phyloP scores from a whole-genome alignment of 2,888 invertebrate genomes.

The Agrochola litura region DNA sequence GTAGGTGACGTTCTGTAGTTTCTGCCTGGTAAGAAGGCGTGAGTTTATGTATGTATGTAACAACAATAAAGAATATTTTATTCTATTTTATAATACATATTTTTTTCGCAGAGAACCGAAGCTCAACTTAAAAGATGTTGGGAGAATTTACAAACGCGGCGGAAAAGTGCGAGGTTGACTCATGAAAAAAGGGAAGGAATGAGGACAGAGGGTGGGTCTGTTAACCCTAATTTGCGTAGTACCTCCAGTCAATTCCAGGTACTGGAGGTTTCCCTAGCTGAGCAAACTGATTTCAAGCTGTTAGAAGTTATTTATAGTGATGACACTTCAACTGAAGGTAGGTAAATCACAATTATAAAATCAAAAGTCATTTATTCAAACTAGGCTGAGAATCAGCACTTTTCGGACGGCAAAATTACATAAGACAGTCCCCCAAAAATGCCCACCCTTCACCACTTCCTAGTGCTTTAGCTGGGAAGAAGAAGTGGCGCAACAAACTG shows the following conservation, averaged over 20 bases:
- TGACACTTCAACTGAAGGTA: not conserved
- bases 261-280: not conserved
- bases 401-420: no score
- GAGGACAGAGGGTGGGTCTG: not conserved
- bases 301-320: slow-evolving; percentile 2
- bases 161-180: not conserved
- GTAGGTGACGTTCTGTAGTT: not conserved
- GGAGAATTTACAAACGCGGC: not conserved
- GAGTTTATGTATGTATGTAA: not conserved
- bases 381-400: no score
- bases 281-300: not conserved
- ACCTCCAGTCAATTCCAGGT: not conserved
- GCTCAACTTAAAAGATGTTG: slow-evolving; percentile 2
- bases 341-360: not conserved
- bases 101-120: not conserved
- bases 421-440: no score
- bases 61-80: not conserved
- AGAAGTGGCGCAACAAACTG: no score
- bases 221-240: not conserved
- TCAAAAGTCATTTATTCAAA: no score
- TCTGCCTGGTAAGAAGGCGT: not conserved
- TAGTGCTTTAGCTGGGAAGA: no score
- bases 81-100: not conserved
- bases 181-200: not conserved
- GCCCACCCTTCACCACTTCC: no score